Conservation (phyloP, 2,113 vertebrate genomes). For the Gymnobelideus leadbeateri region DNA sequence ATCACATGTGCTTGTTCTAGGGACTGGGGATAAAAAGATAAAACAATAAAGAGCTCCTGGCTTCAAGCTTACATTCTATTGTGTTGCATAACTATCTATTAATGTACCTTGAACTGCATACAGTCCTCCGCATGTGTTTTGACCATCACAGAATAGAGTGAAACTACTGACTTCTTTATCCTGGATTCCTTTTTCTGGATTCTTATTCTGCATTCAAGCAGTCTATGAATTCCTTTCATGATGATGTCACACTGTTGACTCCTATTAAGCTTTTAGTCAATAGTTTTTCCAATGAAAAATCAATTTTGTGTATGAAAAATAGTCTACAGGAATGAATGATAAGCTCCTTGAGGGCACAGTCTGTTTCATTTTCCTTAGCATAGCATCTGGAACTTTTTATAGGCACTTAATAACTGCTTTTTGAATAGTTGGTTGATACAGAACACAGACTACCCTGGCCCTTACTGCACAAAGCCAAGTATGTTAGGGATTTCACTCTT, state of each 20-base stretch:
- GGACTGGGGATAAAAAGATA: neutral
- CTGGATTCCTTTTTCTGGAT: neutral
- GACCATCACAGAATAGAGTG: neutral
- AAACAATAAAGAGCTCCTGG: neutral
- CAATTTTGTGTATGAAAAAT: neutral
- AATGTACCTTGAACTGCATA: neutral
- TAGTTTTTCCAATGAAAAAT: neutral
- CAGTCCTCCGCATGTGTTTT: neutral
- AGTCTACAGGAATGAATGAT: neutral
- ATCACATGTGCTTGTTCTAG: neutral
- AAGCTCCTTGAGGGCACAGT: neutral
- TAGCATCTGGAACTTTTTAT: neutral
- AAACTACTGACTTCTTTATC: neutral
- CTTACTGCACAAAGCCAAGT: neutral
- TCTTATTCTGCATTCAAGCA: neutral
- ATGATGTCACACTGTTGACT: neutral
- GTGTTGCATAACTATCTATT: neutral
- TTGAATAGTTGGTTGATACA: neutral
- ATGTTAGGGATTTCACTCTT: neutral
- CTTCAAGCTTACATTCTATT: neutral
- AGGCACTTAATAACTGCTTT: neutral
- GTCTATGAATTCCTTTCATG: neutral
- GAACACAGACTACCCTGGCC: neutral
- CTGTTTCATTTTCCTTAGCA: neutral
- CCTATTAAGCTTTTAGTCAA: neutral